Evolutionary conservation across 2,888 invertebrate genomes (phyloP), one percentile per base, ranked within the genome.

Genomic region (Cephus rjabovi): DNA sequence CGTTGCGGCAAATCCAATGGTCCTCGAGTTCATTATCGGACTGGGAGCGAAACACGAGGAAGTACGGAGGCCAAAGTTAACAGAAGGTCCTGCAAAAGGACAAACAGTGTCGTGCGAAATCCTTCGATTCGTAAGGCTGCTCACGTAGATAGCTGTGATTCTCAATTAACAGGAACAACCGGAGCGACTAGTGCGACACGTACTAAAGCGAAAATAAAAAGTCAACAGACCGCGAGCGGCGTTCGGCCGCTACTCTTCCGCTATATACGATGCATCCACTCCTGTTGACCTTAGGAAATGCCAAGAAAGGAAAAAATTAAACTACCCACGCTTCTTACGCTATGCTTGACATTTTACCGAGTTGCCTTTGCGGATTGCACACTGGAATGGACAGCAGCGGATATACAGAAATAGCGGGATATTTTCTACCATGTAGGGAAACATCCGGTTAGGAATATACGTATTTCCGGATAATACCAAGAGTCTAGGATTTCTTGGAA

Each of bases 101-200:
- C 77, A 79, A 75, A 74, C 74, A 70, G 77, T 74, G 34, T 80
- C 84, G 84, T 85, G 84, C 81, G 86, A 85, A 82, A 83, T 82
- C 81, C 79, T 23, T 77, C 82, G 80, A 84, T 85, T 87, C 82
- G 78, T 79, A 73, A 87, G 75, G 83, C 86, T 75, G 76, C 85
- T 86, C 87, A 87, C 87, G 87, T 87, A 86, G 83, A 80, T 86
- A 83, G 86, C 85, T 86, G 87, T 87, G 87, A 87, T 87, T 87
- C 86, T 86, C 86, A 87, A 87, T 87, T 87, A 87, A 86, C 86
- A 82, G 82, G 80, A 79, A 79, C 78, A 80, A 79, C 76, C 69
- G 78, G 76, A 79, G 34, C 31, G 70, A 40, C 79, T 80, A 81
- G 69, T 31, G 77, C 40, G 79, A 81, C 80, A 83, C 83, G 80